Evolutionary conservation across 2,888 invertebrate species (phyloP).

Genomic region (Ophion ventricosus): DNA sequence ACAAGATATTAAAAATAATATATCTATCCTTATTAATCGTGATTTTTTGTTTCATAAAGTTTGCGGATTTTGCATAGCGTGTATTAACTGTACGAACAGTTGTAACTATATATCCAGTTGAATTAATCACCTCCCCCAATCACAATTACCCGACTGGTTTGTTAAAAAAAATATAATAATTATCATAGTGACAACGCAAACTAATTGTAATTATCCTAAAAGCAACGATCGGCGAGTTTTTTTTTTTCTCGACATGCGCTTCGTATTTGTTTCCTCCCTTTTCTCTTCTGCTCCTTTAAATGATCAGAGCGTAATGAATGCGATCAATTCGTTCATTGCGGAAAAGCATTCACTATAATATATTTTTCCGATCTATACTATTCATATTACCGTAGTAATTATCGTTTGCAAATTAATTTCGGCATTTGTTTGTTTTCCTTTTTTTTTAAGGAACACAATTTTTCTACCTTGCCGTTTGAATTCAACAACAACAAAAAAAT

Average conservation of each 20-base stretch:
- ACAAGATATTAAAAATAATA: too few relatives aligned
- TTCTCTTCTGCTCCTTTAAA: not conserved
- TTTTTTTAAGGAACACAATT: not conserved
- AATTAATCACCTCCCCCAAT: slow-evolving; percentile 46
- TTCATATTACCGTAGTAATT: not conserved
- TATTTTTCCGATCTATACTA: not conserved
- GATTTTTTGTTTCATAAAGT: too few relatives aligned
- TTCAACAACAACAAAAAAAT: too few relatives aligned
- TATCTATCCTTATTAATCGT: too few relatives aligned
- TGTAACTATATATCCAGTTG: too few relatives aligned
- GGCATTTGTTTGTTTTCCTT: not conserved
- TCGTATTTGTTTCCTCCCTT: not conserved
- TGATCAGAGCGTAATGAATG: not conserved
- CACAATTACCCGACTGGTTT: not conserved
- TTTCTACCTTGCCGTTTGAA: too few relatives aligned
- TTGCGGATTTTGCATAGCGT: too few relatives aligned
- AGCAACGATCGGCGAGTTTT: not conserved
- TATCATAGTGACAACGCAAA: slow-evolving; percentile 8
- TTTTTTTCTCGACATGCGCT: not conserved
- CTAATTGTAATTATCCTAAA: slow-evolving; percentile 52
- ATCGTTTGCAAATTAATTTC: not conserved
- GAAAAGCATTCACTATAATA: not conserved
- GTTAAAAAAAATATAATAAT: slow-evolving; percentile 19
- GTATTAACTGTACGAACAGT: too few relatives aligned
- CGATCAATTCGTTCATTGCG: slow-evolving; percentile 19